Conservation (phyloP, 2,888 invertebrate species). For the Drosophila melanosoma region DNA sequence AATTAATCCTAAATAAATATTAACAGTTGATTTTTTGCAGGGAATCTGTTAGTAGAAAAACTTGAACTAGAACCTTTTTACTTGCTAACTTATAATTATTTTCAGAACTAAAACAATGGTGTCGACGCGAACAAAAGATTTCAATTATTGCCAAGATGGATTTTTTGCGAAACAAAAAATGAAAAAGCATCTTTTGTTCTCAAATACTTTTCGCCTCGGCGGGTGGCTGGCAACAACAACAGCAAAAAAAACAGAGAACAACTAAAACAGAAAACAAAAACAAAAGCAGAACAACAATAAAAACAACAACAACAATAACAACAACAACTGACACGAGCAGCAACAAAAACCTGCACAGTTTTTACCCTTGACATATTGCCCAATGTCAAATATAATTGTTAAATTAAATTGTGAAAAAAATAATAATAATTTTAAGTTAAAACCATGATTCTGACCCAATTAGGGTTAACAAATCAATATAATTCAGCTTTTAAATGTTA, state of each 20-base stretch:
- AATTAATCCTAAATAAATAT: background rate
- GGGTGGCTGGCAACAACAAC: conserved; percentile 43
- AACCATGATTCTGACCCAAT: background rate
- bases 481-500: background rate
- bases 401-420: conserved; percentile 32
- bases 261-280: background rate
- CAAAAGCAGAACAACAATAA: background rate
- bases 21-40: background rate
- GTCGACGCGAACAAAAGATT: conserved; percentile 47
- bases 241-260: conserved; percentile 16
- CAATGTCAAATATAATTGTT: conserved; percentile 66
- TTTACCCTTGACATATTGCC: conserved; percentile 64
- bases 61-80: background rate
- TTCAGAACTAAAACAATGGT: conserved; percentile 11
- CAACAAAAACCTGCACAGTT: background rate
- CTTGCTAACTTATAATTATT: background rate
- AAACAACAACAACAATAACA: conserved; percentile 9
- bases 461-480: too few relatives aligned
- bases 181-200: conserved; percentile 43
- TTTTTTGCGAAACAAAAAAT: conserved; percentile 18
- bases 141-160: conserved; percentile 48
- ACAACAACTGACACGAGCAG: background rate
- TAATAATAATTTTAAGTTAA: background rate
- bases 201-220: conserved; percentile 38
- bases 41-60: background rate